Evolutionary conservation across 2,888 invertebrate genomes (phyloP), one percentile per base, ranked within the genome.

Genomic region (Mesorhabditis spiculigera): DNA sequence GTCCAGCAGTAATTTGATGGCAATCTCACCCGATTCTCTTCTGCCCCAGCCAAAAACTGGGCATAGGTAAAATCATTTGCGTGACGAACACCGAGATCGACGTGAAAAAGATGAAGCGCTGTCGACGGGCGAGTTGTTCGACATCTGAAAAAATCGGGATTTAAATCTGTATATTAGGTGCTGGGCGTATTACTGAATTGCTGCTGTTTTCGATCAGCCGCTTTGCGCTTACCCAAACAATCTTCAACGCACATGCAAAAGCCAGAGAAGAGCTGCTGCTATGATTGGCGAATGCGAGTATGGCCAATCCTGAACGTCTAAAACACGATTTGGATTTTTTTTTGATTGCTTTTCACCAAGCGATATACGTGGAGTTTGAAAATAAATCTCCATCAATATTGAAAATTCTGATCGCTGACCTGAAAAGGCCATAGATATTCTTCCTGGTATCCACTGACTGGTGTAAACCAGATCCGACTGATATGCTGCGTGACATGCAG

Each of bases 351-450:
- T 28, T 28, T 28, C 28, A 28, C 28, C 3, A 28, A 3, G 28
- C 28, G 3, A 1, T 3, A 28, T 28, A 28, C 28, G 28, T 28
- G 3, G n/a, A 28, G 28, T 3, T 28, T 28, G 28, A 3, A 28
- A 28, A 28, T 28, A 28, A 28, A 28, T 28, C 28, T 28, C 28
- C 28, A 28, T 3, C 28, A 28, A 28, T 28, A 28, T 28, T 28
- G 28, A 28, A 1, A 1, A 28, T 3, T 3, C 28, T 28, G 28
- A 28, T 28, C 28, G 28, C 28, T 28, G 28, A 50, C 58, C 58
- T 50, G 58, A 50, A 50, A 50, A 13, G 58, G 58, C 58, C 58
- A 50, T 13, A 50, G 58, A 50, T 50, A 50, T 50, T n/a, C n/a
- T n/a, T 50, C 58, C 58, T 50, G 10, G n/a, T 50, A 50, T 10